Percentiles rank a stretch among this genome's conserved stretches.
Evolutionary conservation across 2,797 vertebrate species (phyloP).

Genomic region (Poecilia wingei): DNA sequence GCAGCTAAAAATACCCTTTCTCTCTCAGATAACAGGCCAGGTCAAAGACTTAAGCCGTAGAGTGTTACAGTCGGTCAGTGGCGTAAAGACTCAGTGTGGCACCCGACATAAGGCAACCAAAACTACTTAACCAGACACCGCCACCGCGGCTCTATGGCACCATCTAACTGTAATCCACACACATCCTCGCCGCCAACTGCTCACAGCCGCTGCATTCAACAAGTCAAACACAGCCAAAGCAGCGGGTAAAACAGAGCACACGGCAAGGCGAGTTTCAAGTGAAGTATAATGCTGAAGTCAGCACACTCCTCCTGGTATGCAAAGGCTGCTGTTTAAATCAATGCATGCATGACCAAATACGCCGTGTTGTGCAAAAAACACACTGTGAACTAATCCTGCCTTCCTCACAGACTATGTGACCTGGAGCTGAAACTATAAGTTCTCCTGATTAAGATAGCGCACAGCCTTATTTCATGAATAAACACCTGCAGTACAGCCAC

Average conservation of each 20-base stretch:
- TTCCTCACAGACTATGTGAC: constrained; percentile 48
- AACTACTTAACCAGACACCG: constrained; percentile 49
- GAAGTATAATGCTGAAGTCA: constrained; percentile 3
- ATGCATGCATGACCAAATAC: constrained; percentile 53
- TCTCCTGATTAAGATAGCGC: constrained; percentile 7
- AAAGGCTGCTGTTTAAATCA: constrained; percentile 37
- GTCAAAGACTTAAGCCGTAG: constrained; percentile 70
- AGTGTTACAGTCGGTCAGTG: constrained; percentile 45
- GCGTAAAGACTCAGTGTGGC: constrained; percentile 41
- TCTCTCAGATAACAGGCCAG: constrained; percentile 61
- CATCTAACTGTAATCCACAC: constrained; percentile 45
- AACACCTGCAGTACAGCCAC: background rate
- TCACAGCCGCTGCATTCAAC: constrained; percentile 16
- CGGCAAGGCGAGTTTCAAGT: background rate
- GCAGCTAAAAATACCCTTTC: constrained; percentile 73
- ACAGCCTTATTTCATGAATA: background rate
- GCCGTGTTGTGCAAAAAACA: constrained; percentile 66
- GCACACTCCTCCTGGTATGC: constrained; percentile 5
- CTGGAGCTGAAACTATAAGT: constrained; percentile 43
- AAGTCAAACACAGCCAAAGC: constrained; percentile 6
- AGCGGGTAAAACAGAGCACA: background rate
- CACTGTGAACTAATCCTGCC: constrained; percentile 52
- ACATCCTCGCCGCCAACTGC: constrained; percentile 5
- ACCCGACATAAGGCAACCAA: constrained; percentile 47
- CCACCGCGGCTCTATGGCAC: constrained; percentile 29